phyloP scores from a whole-genome alignment of 1,140 invertebrate species.

The Drosophila bocqueti region DNA sequence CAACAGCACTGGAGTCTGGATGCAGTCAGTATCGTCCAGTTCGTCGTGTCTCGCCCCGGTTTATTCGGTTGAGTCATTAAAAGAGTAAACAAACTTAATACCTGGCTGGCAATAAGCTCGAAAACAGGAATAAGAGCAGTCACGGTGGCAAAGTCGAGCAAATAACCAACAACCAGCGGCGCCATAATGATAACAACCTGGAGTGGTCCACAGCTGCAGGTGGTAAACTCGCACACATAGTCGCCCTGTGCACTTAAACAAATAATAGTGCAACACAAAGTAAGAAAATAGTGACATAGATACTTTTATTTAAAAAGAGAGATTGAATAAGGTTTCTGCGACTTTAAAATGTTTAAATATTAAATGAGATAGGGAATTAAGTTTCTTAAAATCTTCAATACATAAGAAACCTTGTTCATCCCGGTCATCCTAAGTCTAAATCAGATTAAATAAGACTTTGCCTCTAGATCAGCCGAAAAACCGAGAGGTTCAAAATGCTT shows the following conservation, averaged over 20 bases:
- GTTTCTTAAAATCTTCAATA: background rate
- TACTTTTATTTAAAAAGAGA: background rate
- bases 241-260: slow-evolving; percentile 3
- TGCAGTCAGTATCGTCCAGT: slow-evolving; percentile 3
- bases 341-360: background rate
- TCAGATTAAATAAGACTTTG: background rate
- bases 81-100: slow-evolving; percentile 72
- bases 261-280: background rate
- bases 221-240: slow-evolving; percentile 7
- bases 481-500: background rate
- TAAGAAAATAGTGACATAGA: background rate
- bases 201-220: slow-evolving; percentile 24
- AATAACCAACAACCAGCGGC: slow-evolving; percentile 41
- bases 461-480: background rate
- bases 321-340: background rate
- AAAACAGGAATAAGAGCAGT: slow-evolving; percentile 39
- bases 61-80: slow-evolving; percentile 52
- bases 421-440: no score
- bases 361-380: background rate
- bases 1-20: slow-evolving; percentile 5
- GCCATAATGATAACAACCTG: slow-evolving; percentile 46
- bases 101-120: slow-evolving; percentile 38
- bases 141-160: slow-evolving; percentile 43
- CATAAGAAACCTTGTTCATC: background rate
- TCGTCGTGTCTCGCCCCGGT: background rate